Evolutionary conservation across 2,797 vertebrate species (phyloP).

Genomic region (Cottoperca gobio): DNA sequence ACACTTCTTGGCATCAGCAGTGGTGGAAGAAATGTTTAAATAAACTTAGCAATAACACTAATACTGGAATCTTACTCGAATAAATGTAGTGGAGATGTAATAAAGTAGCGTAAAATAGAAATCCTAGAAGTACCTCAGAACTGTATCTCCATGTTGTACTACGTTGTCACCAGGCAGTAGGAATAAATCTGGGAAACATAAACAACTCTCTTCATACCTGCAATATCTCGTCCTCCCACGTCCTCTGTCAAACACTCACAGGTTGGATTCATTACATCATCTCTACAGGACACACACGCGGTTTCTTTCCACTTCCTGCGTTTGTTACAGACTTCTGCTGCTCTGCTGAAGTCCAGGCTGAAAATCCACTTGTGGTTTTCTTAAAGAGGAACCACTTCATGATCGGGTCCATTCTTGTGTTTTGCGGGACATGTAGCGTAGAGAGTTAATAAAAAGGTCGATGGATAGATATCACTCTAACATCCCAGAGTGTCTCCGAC

Average conservation of each 20-base stretch:
- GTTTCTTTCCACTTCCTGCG: slow-evolving; percentile 51
- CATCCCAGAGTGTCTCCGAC: no score
- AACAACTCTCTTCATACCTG: not conserved
- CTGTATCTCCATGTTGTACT: no score
- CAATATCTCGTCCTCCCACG: slow-evolving; percentile 11
- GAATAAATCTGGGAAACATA: not conserved
- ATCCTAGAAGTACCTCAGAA: no score
- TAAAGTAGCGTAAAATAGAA: not conserved
- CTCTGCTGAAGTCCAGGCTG: not conserved
- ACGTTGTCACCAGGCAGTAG: no score
- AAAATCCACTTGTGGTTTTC: not conserved
- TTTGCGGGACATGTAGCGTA: not conserved
- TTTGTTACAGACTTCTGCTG: slow-evolving; percentile 44
- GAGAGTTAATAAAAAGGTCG: not conserved
- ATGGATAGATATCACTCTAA: not conserved
- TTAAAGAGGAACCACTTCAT: not conserved
- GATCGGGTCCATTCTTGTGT: not conserved
- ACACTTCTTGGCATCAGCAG: not conserved
- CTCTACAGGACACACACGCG: not conserved
- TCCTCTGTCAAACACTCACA: slow-evolving; percentile 1
- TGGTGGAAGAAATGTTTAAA: not conserved
- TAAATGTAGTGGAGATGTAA: not conserved
- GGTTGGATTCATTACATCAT: slow-evolving; percentile 19
- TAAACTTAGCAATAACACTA: not conserved
- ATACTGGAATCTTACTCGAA: not conserved